Conservation (phyloP, 1,140 invertebrate species). For the Conus betulinus region DNA sequence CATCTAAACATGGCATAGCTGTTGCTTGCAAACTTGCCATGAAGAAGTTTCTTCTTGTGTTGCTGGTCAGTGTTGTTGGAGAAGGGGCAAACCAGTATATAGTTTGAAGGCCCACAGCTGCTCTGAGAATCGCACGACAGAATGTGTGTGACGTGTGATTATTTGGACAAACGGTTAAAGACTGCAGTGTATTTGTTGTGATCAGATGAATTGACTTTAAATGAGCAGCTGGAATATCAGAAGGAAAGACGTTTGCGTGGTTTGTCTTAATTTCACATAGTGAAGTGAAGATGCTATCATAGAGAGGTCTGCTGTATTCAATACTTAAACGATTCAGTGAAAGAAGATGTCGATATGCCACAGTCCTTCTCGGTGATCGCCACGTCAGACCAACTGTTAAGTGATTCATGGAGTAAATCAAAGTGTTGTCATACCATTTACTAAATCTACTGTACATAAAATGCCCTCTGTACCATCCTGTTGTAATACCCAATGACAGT, state of each 20-base stretch:
- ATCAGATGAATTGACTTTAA: neutral
- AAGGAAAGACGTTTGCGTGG: neutral
- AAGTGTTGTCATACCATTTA: neutral
- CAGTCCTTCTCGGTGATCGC: neutral
- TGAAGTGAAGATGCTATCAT: neutral
- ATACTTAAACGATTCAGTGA: too few relatives aligned
- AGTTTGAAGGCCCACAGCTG: neutral
- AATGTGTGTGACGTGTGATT: neutral
- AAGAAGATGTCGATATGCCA: too few relatives aligned
- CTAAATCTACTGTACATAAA: neutral
- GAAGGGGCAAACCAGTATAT: neutral
- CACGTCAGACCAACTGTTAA: neutral
- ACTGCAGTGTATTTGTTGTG: neutral
- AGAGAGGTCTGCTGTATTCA: too few relatives aligned
- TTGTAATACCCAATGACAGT: too few relatives aligned
- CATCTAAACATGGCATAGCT: neutral
- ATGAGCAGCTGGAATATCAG: neutral
- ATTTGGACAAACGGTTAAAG: neutral
- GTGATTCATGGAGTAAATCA: too few relatives aligned
- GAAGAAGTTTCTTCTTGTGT: neutral
- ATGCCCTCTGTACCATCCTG: neutral
- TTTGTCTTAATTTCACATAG: too few relatives aligned
- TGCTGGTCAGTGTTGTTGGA: neutral
- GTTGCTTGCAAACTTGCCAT: too few relatives aligned
- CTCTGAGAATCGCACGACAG: neutral